phyloP scores from a whole-genome alignment of 2,113 vertebrate genomes.

The Glaucomys volans region DNA sequence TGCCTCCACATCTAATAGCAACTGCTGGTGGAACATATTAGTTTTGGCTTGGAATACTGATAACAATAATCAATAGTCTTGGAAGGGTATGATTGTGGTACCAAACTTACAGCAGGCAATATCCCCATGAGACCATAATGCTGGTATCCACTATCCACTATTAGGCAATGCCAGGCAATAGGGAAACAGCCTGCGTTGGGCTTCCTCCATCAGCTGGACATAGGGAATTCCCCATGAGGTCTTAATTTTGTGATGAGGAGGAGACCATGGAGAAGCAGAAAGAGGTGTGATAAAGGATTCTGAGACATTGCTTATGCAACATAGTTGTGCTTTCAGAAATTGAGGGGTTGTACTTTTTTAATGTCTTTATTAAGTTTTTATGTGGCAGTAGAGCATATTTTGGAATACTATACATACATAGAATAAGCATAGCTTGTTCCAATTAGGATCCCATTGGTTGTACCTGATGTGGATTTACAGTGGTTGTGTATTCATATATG shows the following conservation, averaged over 20 bases:
- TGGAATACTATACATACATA: no score
- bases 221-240: no score
- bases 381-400: no score
- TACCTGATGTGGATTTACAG: no score
- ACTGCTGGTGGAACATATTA: no score
- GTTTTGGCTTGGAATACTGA: not conserved
- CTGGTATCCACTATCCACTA: not conserved
- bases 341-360: no score
- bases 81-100: not conserved
- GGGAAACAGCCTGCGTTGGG: fast-evolving
- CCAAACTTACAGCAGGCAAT: not conserved
- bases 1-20: not conserved
- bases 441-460: no score
- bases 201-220: not conserved
- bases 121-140: not conserved
- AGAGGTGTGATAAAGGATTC: no score
- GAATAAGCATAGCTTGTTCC: no score
- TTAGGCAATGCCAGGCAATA: no score
- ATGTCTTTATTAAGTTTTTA: no score
- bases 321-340: not conserved
- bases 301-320: not conserved
- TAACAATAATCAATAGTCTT: not conserved
- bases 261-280: not conserved
- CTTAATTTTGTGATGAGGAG: not conserved
- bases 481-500: no score